Conservation (phyloP, 2,888 invertebrate species). For the Chrysolina oricalcia region DNA sequence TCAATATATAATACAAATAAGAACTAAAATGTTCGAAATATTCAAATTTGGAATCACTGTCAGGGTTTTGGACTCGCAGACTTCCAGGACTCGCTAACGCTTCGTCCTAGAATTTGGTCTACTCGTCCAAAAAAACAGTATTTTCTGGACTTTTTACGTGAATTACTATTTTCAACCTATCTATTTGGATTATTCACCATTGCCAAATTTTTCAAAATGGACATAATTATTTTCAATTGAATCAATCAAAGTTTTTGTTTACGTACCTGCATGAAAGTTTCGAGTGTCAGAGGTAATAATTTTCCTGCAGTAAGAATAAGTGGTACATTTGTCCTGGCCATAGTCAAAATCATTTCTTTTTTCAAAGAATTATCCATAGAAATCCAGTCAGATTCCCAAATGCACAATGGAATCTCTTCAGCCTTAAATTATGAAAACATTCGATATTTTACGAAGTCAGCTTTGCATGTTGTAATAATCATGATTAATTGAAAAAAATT, state of each 20-base stretch:
- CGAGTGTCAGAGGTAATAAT: conserved; percentile 64
- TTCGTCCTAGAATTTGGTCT: no score
- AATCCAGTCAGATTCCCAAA: conserved; percentile 64
- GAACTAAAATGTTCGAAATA: no score
- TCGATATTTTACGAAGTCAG: background rate
- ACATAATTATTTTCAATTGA: background rate
- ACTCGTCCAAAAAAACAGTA: no score
- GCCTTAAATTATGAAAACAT: conserved; percentile 54
- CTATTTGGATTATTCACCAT: no score
- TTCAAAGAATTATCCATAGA: conserved; percentile 57
- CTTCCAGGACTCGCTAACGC: no score
- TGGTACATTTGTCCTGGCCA: conserved; percentile 62
- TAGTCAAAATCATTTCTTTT: conserved; percentile 63
- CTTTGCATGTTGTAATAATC: background rate
- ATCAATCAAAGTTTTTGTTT: background rate
- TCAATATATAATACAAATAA: no score
- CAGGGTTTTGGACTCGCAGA: no score
- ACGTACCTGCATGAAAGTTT: conserved; percentile 64
- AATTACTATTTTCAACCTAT: no score
- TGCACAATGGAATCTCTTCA: conserved; percentile 58
- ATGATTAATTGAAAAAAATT: no score
- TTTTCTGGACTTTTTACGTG: no score
- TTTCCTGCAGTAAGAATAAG: conserved; percentile 64
- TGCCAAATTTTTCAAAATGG: no score
- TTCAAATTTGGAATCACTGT: no score